Evolutionary conservation across 37 sponge, comb jelly and placozoan genomes (phyloP).

Genomic region (Ephydatia muelleri): DNA sequence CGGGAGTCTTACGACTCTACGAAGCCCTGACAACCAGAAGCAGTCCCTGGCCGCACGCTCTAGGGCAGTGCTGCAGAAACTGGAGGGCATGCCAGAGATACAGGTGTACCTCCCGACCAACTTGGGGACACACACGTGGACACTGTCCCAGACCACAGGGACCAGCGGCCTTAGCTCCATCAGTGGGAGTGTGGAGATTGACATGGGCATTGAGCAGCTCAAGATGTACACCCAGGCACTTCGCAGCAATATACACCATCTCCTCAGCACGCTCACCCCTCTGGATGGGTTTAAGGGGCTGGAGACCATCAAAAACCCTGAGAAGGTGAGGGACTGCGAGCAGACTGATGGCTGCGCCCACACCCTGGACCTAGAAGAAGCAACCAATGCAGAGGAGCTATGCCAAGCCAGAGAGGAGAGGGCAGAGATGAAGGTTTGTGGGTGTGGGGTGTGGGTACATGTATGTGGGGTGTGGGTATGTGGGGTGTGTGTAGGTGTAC

Average conservation of each 20-base stretch:
- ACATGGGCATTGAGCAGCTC: constrained; percentile 70
- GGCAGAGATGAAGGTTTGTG: constrained; percentile 76
- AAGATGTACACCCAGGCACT: constrained; percentile 44
- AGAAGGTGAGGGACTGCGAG: constrained; percentile 28
- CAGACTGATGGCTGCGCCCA: background rate
- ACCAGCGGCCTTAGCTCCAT: constrained; percentile 77
- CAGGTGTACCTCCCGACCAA: constrained; percentile 31
- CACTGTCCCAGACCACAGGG: constrained; percentile 70
- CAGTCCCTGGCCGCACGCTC: too few relatives aligned
- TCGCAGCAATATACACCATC: constrained; percentile 35
- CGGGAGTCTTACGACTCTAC: background rate
- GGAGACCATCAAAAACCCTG: constrained; percentile 39
- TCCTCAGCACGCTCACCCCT: constrained; percentile 23
- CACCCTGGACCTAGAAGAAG: constrained; percentile 67
- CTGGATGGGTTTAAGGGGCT: constrained; percentile 52
- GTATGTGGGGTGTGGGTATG: too few relatives aligned
- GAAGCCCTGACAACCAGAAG: constrained; percentile 33
- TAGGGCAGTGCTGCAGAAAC: constrained; percentile 1
- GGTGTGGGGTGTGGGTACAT: background rate
- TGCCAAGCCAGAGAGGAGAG: constrained; percentile 77
- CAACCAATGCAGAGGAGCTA: constrained; percentile 70
- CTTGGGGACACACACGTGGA: background rate
- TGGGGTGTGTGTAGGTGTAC: too few relatives aligned
- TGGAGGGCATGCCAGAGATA: constrained; percentile 49
- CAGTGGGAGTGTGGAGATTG: constrained; percentile 49